Evolutionary conservation across 2,797 vertebrate genomes (phyloP), one percentile per base, ranked within the genome.

Genomic region (Phataginus tricuspis): DNA sequence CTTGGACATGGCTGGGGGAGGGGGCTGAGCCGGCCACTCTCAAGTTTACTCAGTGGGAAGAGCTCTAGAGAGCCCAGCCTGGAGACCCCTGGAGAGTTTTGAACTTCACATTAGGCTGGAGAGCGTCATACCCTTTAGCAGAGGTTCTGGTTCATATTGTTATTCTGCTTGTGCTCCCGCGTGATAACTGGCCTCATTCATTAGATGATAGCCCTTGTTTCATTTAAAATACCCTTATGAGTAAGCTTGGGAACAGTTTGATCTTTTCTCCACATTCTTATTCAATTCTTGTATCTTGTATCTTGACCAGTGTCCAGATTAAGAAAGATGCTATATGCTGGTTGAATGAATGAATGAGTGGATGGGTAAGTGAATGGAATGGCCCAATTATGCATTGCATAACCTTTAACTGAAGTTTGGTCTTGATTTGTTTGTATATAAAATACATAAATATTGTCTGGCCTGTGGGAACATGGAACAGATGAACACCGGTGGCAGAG

Each of bases 1-100:
- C 87, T 90, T 93, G 85, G 84, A 78, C 61, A 3, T 94, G 80
- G 23, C 84, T 23, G 29, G 86, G 90, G 68, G 39, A 97, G n/a
- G 45, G 79, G 63, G 29, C 68, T 10, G 55, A 82, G 39, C 59
- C 9, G 77, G 84, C 74, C 2, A n/a, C 49, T 63, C 16, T 84
- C n/a, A 90, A 53, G 64, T 69, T 85, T 55, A 8, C 77, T 53
- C 0, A 11, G 75, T 4, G 16, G 83, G 91, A 69, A 15, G 31
- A 39, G 78, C 53, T 55, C 74, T 68, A 12, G 94, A 39, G 31
- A 23, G 90, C n/a, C 0, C 5, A 53, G 29, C 51, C 72, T 16
- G n/a, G 42, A 66, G 80, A 84, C 34, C n/a, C 13, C 45, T 25
- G 29, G 31, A 37, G 25, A 25, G 37, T 37, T 74, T 39, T 45